phyloP scores from a whole-genome alignment of 2,113 vertebrate species.

The Laticauda colubrina region DNA sequence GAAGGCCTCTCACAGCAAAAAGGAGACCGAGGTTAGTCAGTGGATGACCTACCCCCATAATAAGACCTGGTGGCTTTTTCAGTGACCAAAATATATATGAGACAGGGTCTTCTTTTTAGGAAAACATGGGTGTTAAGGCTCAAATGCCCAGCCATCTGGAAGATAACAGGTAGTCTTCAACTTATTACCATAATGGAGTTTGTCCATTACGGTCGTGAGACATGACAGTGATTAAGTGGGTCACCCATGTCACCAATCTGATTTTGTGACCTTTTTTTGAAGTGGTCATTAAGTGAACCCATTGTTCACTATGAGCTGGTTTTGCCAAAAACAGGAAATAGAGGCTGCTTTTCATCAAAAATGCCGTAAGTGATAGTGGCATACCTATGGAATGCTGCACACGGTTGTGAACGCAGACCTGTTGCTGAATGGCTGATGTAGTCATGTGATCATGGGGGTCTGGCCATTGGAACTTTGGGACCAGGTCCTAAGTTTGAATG shows the following conservation, averaged over 20 bases:
- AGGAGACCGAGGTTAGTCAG: too few species aligned
- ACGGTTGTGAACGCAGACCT: neutral
- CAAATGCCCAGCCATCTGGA: neutral
- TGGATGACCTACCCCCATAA: too few species aligned
- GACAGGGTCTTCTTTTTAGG: too few species aligned
- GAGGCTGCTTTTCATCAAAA: neutral
- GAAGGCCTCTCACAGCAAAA: too few species aligned
- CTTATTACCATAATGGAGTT: neutral
- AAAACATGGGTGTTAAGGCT: neutral
- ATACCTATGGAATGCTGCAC: neutral
- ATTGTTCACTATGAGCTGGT: neutral
- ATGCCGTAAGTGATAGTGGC: neutral
- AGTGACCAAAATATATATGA: too few species aligned
- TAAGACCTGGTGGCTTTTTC: too few species aligned
- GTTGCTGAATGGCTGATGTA: neutral
- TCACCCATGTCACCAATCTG: neutral
- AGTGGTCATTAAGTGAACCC: neutral
- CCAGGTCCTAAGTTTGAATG: neutral
- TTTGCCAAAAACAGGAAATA: neutral
- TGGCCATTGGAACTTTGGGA: neutral
- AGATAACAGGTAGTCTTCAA: neutral
- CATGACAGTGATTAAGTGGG: neutral
- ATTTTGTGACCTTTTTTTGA: neutral
- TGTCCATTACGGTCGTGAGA: neutral
- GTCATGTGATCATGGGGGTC: neutral